Percentiles rank a stretch among this genome's conserved stretches.
phyloP scores from a whole-genome alignment of 2,113 vertebrate species.

The Potamarius usumacintae region DNA sequence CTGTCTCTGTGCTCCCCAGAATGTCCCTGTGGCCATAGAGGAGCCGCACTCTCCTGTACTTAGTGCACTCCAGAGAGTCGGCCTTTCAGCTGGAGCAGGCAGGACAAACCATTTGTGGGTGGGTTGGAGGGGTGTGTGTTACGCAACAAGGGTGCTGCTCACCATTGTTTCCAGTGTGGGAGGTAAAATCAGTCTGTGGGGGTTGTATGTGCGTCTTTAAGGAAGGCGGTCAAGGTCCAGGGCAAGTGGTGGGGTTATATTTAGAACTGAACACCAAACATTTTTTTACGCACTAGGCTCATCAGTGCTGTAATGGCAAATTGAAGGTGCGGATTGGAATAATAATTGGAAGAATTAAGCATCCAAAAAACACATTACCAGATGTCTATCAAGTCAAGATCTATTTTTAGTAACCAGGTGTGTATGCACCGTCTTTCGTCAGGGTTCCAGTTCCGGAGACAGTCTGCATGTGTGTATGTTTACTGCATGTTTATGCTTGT shows the following conservation, averaged over 20 bases:
- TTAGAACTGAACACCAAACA: conserved; percentile 75
- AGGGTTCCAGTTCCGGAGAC: conserved; percentile 7
- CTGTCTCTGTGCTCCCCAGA: conserved; percentile 58
- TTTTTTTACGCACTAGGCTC: conserved; percentile 57
- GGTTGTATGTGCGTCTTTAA: conserved; percentile 24
- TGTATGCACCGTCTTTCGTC: background rate
- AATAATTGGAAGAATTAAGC: conserved; percentile 4
- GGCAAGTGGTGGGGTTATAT: conserved; percentile 65
- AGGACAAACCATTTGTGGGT: conserved; percentile 22
- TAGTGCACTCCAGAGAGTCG: conserved; percentile 55
- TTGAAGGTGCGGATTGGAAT: background rate
- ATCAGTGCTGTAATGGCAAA: background rate
- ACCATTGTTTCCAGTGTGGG: conserved; percentile 75
- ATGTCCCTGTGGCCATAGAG: conserved; percentile 58
- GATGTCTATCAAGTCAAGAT: background rate
- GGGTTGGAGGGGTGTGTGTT: conserved; percentile 61
- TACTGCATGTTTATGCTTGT: conserved; percentile 27
- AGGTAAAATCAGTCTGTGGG: conserved; percentile 63
- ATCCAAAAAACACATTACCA: conserved; percentile 17
- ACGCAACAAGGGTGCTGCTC: conserved; percentile 46
- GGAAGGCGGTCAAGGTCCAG: conserved; percentile 33
- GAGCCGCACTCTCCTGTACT: conserved; percentile 64
- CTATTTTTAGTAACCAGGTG: background rate
- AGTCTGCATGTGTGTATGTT: conserved; percentile 6
- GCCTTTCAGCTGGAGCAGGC: conserved; percentile 57